Percentiles rank a stretch among this genome's conserved stretches.
Conservation (phyloP, 2,113 vertebrate species). For the Hemicordylus capensis region DNA sequence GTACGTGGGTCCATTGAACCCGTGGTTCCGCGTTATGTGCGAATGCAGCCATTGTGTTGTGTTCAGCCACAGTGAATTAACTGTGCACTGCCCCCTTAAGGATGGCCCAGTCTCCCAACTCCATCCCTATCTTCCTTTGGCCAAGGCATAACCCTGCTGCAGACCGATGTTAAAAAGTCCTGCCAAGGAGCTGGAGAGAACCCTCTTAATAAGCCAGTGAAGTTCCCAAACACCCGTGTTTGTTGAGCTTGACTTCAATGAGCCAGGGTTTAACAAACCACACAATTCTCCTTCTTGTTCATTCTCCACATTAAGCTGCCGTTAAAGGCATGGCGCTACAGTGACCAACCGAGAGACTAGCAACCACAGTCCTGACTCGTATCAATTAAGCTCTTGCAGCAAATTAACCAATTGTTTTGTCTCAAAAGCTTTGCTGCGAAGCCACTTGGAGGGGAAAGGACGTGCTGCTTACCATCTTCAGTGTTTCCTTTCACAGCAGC, state of each 20-base stretch:
- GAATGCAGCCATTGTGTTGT: too few relatives aligned
- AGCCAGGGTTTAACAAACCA: background rate
- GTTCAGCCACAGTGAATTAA: too few relatives aligned
- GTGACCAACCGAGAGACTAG: background rate
- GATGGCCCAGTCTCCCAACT: too few relatives aligned
- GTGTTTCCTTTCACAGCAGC: background rate
- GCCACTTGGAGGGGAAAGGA: too few relatives aligned
- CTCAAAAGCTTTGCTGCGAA: background rate
- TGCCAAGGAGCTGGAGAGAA: background rate
- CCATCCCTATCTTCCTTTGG: background rate
- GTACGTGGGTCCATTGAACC: too few relatives aligned
- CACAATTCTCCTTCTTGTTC: background rate
- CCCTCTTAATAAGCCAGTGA: background rate
- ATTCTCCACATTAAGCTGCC: background rate
- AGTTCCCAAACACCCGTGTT: background rate
- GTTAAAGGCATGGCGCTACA: background rate
- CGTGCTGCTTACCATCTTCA: background rate
- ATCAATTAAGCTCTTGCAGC: background rate
- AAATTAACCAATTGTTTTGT: background rate
- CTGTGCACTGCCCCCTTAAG: too few relatives aligned
- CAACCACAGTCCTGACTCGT: background rate
- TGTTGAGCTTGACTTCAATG: background rate
- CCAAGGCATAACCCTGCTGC: background rate
- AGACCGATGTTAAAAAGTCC: background rate
- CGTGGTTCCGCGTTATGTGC: too few relatives aligned